Evolutionary conservation across 2,888 invertebrate species (phyloP).

Genomic region (Strigamia crassipes): DNA sequence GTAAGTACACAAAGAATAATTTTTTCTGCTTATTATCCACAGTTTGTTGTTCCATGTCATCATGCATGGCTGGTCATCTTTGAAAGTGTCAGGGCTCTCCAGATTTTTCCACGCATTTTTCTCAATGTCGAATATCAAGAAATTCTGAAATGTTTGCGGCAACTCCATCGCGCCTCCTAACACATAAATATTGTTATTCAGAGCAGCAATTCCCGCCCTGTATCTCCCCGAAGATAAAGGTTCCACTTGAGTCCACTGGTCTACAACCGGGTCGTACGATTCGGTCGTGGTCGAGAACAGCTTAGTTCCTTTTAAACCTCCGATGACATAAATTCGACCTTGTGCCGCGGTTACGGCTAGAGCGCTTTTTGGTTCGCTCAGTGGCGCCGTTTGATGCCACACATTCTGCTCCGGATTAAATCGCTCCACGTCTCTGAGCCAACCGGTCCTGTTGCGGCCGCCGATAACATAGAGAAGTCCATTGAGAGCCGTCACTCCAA

Average conservation of each 20-base stretch:
- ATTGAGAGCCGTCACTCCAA: constrained; percentile 48
- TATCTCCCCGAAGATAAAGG: constrained; percentile 41
- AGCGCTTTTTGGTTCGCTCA: constrained; percentile 49
- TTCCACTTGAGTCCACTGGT: constrained; percentile 49
- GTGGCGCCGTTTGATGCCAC: constrained; percentile 47
- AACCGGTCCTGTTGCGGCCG: constrained; percentile 48
- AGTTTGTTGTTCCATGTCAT: constrained; percentile 36
- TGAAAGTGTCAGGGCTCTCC: constrained; percentile 18
- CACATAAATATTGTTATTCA: constrained; percentile 1
- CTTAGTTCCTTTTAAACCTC: constrained; percentile 46
- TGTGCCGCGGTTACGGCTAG: constrained; percentile 45
- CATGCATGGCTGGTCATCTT: constrained; percentile 45
- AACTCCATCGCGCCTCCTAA: constrained; percentile 43
- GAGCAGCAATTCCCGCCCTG: constrained; percentile 38
- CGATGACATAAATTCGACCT: constrained; percentile 47
- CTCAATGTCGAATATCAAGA: not conserved
- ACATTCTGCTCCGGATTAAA: constrained; percentile 46
- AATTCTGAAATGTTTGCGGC: not conserved
- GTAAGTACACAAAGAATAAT: constrained; percentile 25
- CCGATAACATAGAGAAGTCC: constrained; percentile 49
- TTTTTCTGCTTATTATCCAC: constrained; percentile 43
- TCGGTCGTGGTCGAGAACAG: constrained; percentile 46
- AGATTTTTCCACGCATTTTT: constrained; percentile 31
- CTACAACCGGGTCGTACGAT: constrained; percentile 47
- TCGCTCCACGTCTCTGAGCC: constrained; percentile 48